Conservation (phyloP, 2,888 invertebrate species). For the Tigriopus californicus region DNA sequence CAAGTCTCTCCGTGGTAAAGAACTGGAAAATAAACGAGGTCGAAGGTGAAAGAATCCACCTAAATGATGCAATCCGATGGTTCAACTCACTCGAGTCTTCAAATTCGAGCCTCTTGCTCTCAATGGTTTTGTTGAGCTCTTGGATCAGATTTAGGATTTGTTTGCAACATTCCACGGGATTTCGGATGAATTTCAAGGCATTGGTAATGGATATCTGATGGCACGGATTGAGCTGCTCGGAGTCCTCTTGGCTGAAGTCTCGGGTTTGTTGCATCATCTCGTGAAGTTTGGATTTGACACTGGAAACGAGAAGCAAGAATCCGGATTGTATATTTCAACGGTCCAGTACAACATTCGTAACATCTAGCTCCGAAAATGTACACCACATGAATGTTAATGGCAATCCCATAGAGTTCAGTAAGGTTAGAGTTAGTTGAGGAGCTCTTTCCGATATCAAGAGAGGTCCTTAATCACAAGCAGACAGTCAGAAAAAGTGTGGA, state of each 20-base stretch:
- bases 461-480: too few relatives aligned
- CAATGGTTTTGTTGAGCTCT: constrained; percentile 61
- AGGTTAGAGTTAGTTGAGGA: background rate
- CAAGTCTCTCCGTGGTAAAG: constrained; percentile 96
- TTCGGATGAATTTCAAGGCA: constrained; percentile 78
- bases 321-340: background rate
- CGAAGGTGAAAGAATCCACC: background rate
- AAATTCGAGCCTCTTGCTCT: constrained; percentile 1
- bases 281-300: constrained; percentile 86
- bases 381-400: background rate
- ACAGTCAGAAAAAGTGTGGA: too few relatives aligned
- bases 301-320: constrained; percentile 28
- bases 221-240: constrained; percentile 73
- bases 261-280: constrained; percentile 76
- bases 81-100: background rate
- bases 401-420: background rate
- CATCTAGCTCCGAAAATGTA: background rate
- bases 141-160: constrained; percentile 73
- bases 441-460: too few relatives aligned
- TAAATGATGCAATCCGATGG: background rate
- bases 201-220: constrained; percentile 72
- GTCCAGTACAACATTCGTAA: background rate
- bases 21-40: constrained; percentile 50
- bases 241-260: constrained; percentile 65
- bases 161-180: constrained; percentile 81